Percentiles rank a stretch among this genome's conserved stretches.
phyloP scores from a whole-genome alignment of 2,888 invertebrate genomes.

The Eupithecia subumbrata region DNA sequence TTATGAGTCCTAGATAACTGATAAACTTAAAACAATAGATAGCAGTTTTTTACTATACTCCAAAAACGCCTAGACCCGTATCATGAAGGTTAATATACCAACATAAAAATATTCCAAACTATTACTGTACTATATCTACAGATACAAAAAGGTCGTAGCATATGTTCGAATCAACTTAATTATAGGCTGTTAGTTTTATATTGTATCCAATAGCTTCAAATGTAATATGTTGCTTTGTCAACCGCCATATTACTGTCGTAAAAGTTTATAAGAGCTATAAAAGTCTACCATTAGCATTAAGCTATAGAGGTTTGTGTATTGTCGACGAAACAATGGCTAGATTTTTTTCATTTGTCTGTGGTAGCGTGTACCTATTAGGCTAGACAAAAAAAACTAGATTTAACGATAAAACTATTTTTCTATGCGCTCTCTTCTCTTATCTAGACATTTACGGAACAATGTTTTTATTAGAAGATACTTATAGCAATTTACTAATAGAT shows the following conservation, averaged over 20 bases:
- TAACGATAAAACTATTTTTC: not conserved
- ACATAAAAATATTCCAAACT: no score
- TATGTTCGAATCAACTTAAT: not conserved
- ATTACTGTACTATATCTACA: no score
- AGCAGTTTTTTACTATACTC: no score
- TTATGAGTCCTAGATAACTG: no score
- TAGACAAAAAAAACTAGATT: not conserved
- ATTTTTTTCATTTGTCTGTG: not conserved
- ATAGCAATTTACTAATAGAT: no score
- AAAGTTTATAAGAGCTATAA: constrained; percentile 21
- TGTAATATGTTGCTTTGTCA: constrained; percentile 32
- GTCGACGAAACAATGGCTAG: not conserved
- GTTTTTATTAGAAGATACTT: no score
- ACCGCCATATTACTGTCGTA: constrained; percentile 22
- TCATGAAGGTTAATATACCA: no score
- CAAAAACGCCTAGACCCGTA: no score
- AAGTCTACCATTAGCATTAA: constrained; percentile 12
- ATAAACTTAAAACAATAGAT: no score
- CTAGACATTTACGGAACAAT: not conserved
- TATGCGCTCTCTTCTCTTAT: not conserved
- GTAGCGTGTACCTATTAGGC: not conserved
- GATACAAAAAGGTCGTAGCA: not conserved
- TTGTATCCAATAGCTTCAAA: constrained; percentile 29
- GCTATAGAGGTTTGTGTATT: not conserved
- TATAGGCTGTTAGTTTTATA: constrained; percentile 13